phyloP scores from a whole-genome alignment of 37 sponge, comb jelly and placozoan genomes.

The Cladorhizidae sp. region DNA sequence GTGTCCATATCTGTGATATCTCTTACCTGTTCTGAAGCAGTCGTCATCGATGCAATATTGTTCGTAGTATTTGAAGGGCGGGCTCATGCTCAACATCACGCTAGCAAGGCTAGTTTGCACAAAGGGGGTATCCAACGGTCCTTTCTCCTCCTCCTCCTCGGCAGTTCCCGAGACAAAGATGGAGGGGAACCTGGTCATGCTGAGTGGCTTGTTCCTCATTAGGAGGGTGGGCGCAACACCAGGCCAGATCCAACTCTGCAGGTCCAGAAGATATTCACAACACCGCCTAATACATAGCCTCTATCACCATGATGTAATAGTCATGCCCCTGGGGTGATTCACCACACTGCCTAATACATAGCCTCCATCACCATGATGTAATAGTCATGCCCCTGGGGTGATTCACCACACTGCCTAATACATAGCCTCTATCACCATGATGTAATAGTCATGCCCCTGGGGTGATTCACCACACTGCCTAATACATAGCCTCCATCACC shows the following conservation, averaged over 20 bases:
- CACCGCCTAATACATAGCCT: background rate
- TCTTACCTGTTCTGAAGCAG: conserved; percentile 69
- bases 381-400: too few species aligned
- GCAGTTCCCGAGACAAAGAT: conserved; percentile 50
- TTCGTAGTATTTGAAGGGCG: conserved; percentile 58
- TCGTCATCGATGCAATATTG: conserved; percentile 80
- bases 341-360: too few species aligned
- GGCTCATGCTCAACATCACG: conserved; percentile 17
- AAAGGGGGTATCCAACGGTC: background rate
- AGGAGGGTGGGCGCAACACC: conserved; percentile 31
- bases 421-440: too few species aligned
- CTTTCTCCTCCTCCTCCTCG: conserved; percentile 25
- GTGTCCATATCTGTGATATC: background rate
- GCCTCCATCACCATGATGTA: too few species aligned
- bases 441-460: too few species aligned
- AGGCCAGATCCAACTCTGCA: conserved; percentile 46
- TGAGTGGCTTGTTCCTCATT: conserved; percentile 29
- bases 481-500: too few species aligned
- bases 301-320: too few species aligned
- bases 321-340: too few species aligned
- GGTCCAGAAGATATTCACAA: background rate
- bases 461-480: too few species aligned
- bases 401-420: too few species aligned
- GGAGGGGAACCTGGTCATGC: conserved; percentile 56
- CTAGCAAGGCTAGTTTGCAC: conserved; percentile 6